Base-by-base conservation (phyloP, 2,797 vertebrate genomes). In the Staurois parvus region DNA sequence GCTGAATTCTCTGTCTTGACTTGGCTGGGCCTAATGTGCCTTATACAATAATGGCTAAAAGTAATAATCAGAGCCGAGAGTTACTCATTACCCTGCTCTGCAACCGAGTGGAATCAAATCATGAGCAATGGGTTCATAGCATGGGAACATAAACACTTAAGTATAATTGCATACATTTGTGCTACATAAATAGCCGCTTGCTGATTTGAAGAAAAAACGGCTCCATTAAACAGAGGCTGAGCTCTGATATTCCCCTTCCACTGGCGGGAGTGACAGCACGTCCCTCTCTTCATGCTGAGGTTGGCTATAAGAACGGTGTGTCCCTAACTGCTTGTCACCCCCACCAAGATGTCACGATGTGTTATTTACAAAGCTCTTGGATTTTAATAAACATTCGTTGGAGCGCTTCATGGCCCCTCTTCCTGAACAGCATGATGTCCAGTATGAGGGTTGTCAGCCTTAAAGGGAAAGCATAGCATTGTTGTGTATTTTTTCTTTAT, bases 241-340 rank as follows among this genome's bases (percentile, higher is more conserved):
- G 88, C 88, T 88, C 81, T 76, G 84, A 84, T 73, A 88, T 88
- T 88, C 87, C 86, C 72, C 79, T 37, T 87, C 89, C 81, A 82
- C 72, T 77, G 81, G 59, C 59, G n/a, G 37, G 37, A 37, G 37
- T 37, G 37, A 37, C 37, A 37, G 37, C 37, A 37, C 37, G 6
- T 26, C 82, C 78, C 84, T 76, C 69, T 87, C 89, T 88, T 90
- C 17, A 85, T 89, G 87, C 88, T 85, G 81, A 85, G 79, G 80
- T 59, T 85, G 89, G 86, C 88, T 52, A 21, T 26, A 84, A 90
- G 88, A 84, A 90, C 88, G 89, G 86, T 66, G 84, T 91, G 90
- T 90, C 89, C 89, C 88, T 72, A 77, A 0, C 28, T 40, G 79
- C 87, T 89, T 86, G 84, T 12, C 83, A 90, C 88, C 85, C 89